A percentile compares a stretch with the other conserved stretches of the same genome.
Evolutionary conservation across 1,140 invertebrate genomes (phyloP).

Genomic region (Apis cerana): DNA sequence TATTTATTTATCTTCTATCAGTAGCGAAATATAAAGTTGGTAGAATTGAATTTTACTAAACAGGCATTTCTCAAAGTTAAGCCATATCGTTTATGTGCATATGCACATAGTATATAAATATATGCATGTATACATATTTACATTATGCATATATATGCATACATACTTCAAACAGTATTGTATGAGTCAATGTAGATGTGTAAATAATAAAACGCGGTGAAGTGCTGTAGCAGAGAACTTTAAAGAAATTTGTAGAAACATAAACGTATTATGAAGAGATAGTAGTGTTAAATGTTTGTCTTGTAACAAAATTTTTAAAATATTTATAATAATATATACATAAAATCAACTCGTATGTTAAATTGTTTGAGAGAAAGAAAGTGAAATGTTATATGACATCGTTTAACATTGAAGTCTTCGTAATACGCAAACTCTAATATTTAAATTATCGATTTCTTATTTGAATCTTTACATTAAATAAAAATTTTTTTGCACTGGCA

Average conservation of each 20-base stretch:
- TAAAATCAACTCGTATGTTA: slow-evolving; percentile 14
- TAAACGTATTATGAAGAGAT: not conserved
- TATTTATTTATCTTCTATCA: not conserved
- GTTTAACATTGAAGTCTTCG: slow-evolving; percentile 4
- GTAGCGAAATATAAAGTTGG: not conserved
- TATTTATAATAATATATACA: not conserved
- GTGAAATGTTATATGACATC: slow-evolving; percentile 29
- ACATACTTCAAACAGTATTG: not conserved
- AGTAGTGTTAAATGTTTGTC: not conserved
- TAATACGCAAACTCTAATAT: slow-evolving; percentile 45
- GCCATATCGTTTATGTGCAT: not conserved
- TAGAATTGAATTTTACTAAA: not conserved
- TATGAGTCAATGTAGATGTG: slow-evolving; percentile 25
- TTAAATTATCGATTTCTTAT: slow-evolving; percentile 40
- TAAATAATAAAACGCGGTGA: slow-evolving; percentile 47
- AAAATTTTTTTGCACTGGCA: not conserved
- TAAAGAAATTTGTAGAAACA: slow-evolving; percentile 14
- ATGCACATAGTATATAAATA: not conserved
- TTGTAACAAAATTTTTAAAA: not conserved
- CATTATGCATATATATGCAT: not conserved
- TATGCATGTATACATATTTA: not conserved
- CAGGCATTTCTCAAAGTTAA: slow-evolving; percentile 12
- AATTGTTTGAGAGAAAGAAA: slow-evolving; percentile 34
- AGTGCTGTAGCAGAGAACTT: not conserved
- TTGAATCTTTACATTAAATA: slow-evolving; percentile 27